Percentiles rank a stretch among this genome's conserved stretches.
Evolutionary conservation across 2,888 invertebrate species (phyloP).

Genomic region (Cenopis cana): DNA sequence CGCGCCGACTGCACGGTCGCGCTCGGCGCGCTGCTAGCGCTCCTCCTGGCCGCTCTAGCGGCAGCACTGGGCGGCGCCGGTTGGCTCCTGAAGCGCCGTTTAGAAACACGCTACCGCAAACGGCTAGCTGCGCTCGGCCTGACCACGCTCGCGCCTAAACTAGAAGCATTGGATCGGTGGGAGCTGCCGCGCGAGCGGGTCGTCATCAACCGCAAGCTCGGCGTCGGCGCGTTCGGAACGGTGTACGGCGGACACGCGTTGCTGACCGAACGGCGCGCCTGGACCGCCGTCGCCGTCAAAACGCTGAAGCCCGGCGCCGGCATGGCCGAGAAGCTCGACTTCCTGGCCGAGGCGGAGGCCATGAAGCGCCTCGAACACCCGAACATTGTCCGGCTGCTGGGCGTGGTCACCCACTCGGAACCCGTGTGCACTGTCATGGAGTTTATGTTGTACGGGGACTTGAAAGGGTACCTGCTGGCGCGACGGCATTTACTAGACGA

Average conservation of each 20-base stretch:
- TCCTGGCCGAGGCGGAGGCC: conserved; percentile 95
- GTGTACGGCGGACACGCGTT: conserved; percentile 96
- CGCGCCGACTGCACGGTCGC: conserved; percentile 90
- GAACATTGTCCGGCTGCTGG: conserved; percentile 93
- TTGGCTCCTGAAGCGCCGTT: conserved; percentile 64
- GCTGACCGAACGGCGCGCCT: conserved; percentile 85
- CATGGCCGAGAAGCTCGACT: conserved; percentile 95
- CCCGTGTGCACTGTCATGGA: conserved; percentile 97
- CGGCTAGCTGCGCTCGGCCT: conserved; percentile 67
- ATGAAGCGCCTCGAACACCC: conserved; percentile 97
- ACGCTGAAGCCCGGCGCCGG: conserved; percentile 93
- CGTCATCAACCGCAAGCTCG: conserved; percentile 93
- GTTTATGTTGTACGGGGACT: conserved; percentile 96
- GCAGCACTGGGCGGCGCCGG: conserved; percentile 61
- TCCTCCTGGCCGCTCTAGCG: conserved; percentile 58
- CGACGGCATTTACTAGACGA: conserved; percentile 91
- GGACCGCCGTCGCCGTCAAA: conserved; percentile 95
- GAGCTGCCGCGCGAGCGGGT: conserved; percentile 93
- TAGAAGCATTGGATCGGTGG: conserved; percentile 91
- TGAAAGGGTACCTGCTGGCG: conserved; percentile 94
- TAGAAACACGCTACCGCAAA: conserved; percentile 66
- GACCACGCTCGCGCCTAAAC: conserved; percentile 64
- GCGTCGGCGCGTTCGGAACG: conserved; percentile 96
- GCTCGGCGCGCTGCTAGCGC: conserved; percentile 75
- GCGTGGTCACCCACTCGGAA: conserved; percentile 94